Base-by-base conservation (phyloP, 92 coral and sea anemone species). In the Anthopleura xanthogrammica region DNA sequence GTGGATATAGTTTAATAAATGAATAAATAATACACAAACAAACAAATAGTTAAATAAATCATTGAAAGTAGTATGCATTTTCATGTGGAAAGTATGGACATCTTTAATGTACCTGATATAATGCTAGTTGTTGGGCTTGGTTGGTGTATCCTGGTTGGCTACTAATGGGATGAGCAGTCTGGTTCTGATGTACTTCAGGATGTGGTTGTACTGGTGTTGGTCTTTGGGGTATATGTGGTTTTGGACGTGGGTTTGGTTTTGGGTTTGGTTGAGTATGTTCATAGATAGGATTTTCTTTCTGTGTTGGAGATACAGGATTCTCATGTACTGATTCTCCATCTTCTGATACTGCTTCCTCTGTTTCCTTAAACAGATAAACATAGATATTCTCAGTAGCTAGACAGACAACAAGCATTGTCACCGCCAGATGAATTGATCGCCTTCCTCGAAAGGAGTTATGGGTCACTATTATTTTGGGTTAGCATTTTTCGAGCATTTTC, bases 211-310 rank as follows among this genome's bases (percentile, higher is more conserved):
- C 91, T 68, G 92, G 91, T 12, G 87, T 86, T 5, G 99, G 95
- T 29, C 98, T 84, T n/a, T 94, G 95, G 9, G 98, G 96, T 20
- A 91, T 89, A 70, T 88, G 94, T 1, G 98, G 98, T 76, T 93
- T 95, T 55, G 91, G 75, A 1, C 93, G 94, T n/a, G 93, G 91
- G 75, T 77, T 88, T 75, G 94, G 94, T 66, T 92, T 93, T 39
- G 97, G 96, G 84, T 90, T 91, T 43, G 94, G 72, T 52, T 90
- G 74, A 56, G 56, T 46, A 14, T 79, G 82, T 60, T 60, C 80
- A 80, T 78, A 77, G 68, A 85, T 87, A 5, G 73, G 86, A 40
- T 22, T 83, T 86, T 86, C 78, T 72, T 74, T 86, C 41, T 68
- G 86, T 56, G 66, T 70, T 77, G 77, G 80, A 64, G 52, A 85